Conservation (phyloP, 2,797 vertebrate genomes). For the Bradypodion pumilum region DNA sequence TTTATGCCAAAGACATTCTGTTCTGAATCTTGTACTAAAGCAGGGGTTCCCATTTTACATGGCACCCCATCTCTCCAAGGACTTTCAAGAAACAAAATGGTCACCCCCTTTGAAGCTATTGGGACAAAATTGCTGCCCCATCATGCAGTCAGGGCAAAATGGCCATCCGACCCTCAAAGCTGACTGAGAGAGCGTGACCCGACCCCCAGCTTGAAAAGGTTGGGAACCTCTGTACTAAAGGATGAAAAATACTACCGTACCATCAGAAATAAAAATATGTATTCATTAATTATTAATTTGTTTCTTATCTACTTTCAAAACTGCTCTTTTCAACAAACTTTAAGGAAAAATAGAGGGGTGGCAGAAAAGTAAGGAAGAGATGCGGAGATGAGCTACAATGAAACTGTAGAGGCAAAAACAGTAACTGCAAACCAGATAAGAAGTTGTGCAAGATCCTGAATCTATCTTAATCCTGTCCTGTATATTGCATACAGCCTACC, state of each 20-base stretch:
- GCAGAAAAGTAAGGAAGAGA: not conserved
- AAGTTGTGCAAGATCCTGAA: not conserved
- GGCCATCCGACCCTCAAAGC: no score
- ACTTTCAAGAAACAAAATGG: no score
- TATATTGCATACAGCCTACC: not conserved
- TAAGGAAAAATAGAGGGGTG: not conserved
- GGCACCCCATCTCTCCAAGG: no score
- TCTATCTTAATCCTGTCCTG: no score
- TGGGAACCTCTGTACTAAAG: no score
- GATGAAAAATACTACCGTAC: not conserved
- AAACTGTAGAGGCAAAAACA: not conserved
- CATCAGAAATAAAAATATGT: not conserved
- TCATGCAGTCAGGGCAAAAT: no score
- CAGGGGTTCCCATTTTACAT: no score
- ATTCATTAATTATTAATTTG: not conserved
- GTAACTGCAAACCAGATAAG: not conserved
- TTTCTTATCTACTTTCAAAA: not conserved
- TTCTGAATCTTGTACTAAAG: not conserved
- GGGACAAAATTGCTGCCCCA: no score
- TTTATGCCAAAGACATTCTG: not conserved
- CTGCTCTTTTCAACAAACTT: not conserved
- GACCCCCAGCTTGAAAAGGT: no score
- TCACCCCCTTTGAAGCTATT: no score
- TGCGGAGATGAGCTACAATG: not conserved
- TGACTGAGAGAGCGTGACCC: no score